phyloP scores from a whole-genome alignment of 2,797 vertebrate genomes.

The Hippocampus kuda region DNA sequence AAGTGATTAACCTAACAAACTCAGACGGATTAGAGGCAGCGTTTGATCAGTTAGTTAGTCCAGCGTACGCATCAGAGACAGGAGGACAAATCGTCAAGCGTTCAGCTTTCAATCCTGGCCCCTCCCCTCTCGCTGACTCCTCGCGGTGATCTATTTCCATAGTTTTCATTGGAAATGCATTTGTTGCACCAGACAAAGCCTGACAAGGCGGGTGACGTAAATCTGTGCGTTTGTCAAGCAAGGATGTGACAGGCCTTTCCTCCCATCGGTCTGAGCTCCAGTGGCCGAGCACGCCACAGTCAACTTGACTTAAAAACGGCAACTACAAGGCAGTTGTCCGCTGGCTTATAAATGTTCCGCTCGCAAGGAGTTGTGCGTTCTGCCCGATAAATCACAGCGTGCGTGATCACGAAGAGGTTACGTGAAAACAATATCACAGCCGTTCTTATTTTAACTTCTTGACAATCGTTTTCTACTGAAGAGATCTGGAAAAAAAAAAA shows the following conservation, averaged over 20 bases:
- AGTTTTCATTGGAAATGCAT: constrained; percentile 56
- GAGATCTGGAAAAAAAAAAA: background rate
- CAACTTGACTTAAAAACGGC: constrained; percentile 72
- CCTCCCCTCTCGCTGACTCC: constrained; percentile 14
- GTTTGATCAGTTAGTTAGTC: constrained; percentile 60
- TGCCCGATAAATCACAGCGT: constrained; percentile 61
- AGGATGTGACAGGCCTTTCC: constrained; percentile 64
- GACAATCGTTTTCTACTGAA: constrained; percentile 48
- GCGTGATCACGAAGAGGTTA: constrained; percentile 51
- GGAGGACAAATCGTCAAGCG: constrained; percentile 7
- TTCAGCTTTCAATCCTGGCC: constrained; percentile 32
- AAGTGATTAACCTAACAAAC: constrained; percentile 49
- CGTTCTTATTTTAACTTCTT: constrained; percentile 60
- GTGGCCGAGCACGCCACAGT: constrained; percentile 63
- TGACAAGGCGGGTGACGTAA: constrained; percentile 61
- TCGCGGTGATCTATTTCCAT: constrained; percentile 48
- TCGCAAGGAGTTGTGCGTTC: constrained; percentile 55
- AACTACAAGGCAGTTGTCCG: constrained; percentile 63
- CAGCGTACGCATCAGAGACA: constrained; percentile 34
- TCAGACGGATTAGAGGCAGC: constrained; percentile 46
- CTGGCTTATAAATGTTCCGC: constrained; percentile 63
- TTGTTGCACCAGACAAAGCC: constrained; percentile 57
- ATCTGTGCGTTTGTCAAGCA: constrained; percentile 67
- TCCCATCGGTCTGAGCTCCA: constrained; percentile 69
- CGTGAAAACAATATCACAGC: constrained; percentile 61